phyloP scores from a whole-genome alignment of 1,140 invertebrate genomes.

The Phthorimaea operculella region DNA sequence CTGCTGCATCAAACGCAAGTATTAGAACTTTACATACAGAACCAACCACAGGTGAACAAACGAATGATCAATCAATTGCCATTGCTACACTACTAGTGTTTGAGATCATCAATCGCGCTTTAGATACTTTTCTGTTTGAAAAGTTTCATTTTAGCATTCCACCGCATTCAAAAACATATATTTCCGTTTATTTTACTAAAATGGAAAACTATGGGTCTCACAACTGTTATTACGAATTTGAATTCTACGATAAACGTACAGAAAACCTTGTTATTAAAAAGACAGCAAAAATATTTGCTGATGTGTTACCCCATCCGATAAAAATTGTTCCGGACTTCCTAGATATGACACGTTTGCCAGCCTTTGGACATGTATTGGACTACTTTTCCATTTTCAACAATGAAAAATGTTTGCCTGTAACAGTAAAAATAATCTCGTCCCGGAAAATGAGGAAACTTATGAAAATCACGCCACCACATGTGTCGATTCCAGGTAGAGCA shows the following conservation, averaged over 20 bases:
- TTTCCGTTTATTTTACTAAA: background rate
- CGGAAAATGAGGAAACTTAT: background rate
- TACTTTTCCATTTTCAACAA: background rate
- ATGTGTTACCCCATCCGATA: background rate
- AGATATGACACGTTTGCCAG: background rate
- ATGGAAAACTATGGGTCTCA: background rate
- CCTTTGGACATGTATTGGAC: background rate
- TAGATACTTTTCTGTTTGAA: background rate
- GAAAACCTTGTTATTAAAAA: background rate
- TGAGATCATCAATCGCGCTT: background rate
- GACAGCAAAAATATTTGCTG: background rate
- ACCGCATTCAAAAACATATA: background rate
- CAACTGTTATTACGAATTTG: background rate
- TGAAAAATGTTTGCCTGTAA: background rate
- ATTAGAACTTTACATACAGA: too few species aligned
- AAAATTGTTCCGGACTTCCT: background rate
- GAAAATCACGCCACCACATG: background rate
- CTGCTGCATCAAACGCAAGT: too few species aligned
- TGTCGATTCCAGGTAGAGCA: background rate
- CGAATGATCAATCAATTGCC: too few species aligned
- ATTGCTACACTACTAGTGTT: background rate
- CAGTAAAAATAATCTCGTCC: background rate
- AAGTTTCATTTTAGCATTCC: background rate
- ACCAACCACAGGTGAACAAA: too few species aligned
- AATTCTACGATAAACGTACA: background rate